A percentile compares a stretch with the other conserved stretches of the same genome.
phyloP scores from a whole-genome alignment of 1,140 invertebrate species.

The Pogonomyrmex californicus region DNA sequence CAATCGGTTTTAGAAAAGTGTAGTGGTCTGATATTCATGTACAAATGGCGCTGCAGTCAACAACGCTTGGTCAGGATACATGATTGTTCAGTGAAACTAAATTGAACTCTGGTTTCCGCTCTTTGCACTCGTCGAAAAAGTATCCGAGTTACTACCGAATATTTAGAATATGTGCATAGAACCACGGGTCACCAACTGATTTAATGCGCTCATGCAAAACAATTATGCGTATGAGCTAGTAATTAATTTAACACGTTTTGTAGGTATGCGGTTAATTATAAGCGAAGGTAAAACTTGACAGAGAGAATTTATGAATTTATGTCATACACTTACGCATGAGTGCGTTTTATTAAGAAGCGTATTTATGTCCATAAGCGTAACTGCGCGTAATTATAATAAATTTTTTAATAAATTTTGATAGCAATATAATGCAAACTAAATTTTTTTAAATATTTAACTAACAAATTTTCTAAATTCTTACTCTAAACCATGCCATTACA shows the following conservation, averaged over 20 bases:
- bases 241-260: conserved; percentile 4
- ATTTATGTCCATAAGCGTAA: not conserved
- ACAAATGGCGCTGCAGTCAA: not conserved
- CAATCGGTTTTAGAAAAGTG: not conserved
- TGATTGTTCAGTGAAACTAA: conserved; percentile 4
- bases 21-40: not conserved
- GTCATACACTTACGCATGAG: not conserved
- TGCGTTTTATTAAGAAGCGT: not conserved
- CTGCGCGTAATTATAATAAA: not conserved
- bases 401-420: not conserved
- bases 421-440: not conserved
- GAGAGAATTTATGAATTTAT: not conserved
- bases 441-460: conserved; percentile 14
- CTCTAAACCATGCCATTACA: not conserved
- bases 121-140: conserved; percentile 1
- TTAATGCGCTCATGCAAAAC: not conserved
- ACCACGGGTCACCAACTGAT: not conserved
- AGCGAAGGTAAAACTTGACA: not conserved
- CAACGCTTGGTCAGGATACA: not conserved
- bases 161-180: conserved; percentile 1
- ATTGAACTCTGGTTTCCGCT: conserved; percentile 23
- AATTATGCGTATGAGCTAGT: not conserved
- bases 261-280: not conserved
- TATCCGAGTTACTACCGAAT: conserved; percentile 4
- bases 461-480: not conserved